These are phyloP conservation scores for Antitype chi DNA, from an alignment of 2,888 invertebrate species.

Conservation along the genomic window DNA sequence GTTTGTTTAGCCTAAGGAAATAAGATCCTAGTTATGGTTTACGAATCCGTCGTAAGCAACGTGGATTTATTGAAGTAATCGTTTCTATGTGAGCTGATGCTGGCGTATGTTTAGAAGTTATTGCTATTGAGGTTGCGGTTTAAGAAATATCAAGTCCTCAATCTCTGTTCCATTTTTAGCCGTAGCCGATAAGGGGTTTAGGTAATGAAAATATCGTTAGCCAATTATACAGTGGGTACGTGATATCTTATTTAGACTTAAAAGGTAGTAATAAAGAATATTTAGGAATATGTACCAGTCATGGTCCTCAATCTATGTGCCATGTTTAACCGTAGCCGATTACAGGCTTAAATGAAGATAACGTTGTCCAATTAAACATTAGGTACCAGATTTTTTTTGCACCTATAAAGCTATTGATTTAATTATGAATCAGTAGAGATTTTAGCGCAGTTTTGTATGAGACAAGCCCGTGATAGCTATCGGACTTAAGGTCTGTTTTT, in stretches of 20 bases:
- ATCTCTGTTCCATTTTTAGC: no score
- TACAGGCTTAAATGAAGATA: slow-evolving; percentile 14
- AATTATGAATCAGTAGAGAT: background rate
- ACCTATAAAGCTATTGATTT: background rate
- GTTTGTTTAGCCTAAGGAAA: slow-evolving; percentile 37
- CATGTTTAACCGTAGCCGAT: background rate
- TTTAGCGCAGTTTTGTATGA: background rate
- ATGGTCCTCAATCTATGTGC: background rate
- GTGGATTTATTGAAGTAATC: slow-evolving; percentile 42
- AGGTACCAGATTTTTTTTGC: background rate
- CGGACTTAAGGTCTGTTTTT: background rate
- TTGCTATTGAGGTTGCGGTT: slow-evolving; percentile 1
- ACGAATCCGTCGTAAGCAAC: slow-evolving; percentile 18
- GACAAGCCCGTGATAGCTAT: background rate
- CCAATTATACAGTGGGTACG: background rate
- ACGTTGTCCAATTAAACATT: background rate
- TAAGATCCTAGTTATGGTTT: slow-evolving; percentile 27
- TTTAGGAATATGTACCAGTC: background rate
- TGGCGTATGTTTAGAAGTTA: slow-evolving; percentile 8
- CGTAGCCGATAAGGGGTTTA: background rate
- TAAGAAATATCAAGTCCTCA: slow-evolving; percentile 4
- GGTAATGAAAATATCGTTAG: slow-evolving; percentile 15
- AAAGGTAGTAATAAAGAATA: background rate
- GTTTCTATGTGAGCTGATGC: slow-evolving; percentile 10
- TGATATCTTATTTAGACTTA: background rate